Conservation (phyloP, 2,888 invertebrate species). For the Callinectes sapidus region DNA sequence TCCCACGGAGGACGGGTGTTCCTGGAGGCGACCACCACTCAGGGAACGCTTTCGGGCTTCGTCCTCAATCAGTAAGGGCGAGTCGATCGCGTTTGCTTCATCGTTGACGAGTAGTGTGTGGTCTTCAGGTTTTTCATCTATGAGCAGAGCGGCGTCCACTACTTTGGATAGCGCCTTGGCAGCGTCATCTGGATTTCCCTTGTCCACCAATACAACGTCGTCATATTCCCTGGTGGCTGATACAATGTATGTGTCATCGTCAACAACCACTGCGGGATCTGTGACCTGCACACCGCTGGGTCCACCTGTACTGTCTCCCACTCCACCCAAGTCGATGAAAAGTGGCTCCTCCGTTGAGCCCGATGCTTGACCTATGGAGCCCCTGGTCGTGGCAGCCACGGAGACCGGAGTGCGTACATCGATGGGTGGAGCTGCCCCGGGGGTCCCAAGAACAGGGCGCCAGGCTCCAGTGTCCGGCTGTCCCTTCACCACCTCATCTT, state of each 20-base stretch:
- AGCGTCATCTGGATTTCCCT: conserved; percentile 52
- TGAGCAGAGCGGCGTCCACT: conserved; percentile 58
- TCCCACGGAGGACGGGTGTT: conserved; percentile 42
- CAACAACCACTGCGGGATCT: conserved; percentile 6
- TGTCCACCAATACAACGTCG: conserved; percentile 57
- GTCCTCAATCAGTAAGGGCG: neutral
- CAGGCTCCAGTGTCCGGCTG: conserved; percentile 32
- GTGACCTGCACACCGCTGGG: neutral
- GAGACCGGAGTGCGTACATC: conserved; percentile 24
- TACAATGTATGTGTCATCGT: conserved; percentile 49
- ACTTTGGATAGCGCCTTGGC: conserved; percentile 59
- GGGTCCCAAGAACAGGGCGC: conserved; percentile 48
- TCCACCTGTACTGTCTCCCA: neutral
- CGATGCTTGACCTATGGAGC: neutral
- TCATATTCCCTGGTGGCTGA: conserved; percentile 61
- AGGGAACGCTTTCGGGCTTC: conserved; percentile 6
- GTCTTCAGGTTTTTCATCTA: conserved; percentile 36
- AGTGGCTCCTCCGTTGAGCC: conserved; percentile 48
- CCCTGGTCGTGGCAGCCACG: neutral
- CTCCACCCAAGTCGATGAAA: conserved; percentile 52
- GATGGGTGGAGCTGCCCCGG: conserved; percentile 25
- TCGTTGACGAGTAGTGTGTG: conserved; percentile 4
- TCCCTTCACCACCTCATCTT: conserved; percentile 51
- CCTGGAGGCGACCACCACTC: conserved; percentile 52
- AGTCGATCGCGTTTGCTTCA: conserved; percentile 8